Evolutionary conservation across 2,888 invertebrate species (phyloP).

Genomic region (Therioaphis trifolii): DNA sequence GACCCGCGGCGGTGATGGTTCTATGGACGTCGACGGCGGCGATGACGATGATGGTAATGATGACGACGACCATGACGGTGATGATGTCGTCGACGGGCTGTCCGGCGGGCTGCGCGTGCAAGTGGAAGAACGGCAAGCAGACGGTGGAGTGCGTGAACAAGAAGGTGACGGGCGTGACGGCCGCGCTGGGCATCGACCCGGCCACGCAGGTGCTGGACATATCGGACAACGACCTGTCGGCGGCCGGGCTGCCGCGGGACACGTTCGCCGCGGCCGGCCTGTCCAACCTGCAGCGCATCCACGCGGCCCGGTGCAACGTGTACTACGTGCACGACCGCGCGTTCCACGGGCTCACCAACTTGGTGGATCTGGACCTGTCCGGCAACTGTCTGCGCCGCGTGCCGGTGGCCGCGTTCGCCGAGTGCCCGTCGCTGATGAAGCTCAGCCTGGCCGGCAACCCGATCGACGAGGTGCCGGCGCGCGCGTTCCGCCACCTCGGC

Average conservation of each 20-base stretch:
- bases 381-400: conserved; percentile 82
- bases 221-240: conserved; percentile 80
- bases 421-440: conserved; percentile 84
- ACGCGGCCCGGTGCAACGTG: conserved; percentile 81
- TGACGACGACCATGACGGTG: background rate
- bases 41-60: background rate
- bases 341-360: conserved; percentile 85
- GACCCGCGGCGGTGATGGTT: conserved; percentile 31
- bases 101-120: conserved; percentile 84
- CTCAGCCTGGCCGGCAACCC: conserved; percentile 85
- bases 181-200: conserved; percentile 83
- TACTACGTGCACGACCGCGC: conserved; percentile 82
- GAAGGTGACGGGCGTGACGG: conserved; percentile 74
- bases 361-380: conserved; percentile 88
- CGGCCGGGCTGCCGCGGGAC: conserved; percentile 78
- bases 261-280: conserved; percentile 83
- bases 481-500: conserved; percentile 80
- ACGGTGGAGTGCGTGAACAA: conserved; percentile 88
- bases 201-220: conserved; percentile 90
- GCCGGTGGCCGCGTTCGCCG: conserved; percentile 82
- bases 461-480: conserved; percentile 77
- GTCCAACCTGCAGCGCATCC: conserved; percentile 88
- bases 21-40: conserved; percentile 33
- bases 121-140: conserved; percentile 93
- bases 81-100: conserved; percentile 71